Evolutionary conservation across 2,888 invertebrate genomes (phyloP).

Genomic region (Ichneumoninae sp.): DNA sequence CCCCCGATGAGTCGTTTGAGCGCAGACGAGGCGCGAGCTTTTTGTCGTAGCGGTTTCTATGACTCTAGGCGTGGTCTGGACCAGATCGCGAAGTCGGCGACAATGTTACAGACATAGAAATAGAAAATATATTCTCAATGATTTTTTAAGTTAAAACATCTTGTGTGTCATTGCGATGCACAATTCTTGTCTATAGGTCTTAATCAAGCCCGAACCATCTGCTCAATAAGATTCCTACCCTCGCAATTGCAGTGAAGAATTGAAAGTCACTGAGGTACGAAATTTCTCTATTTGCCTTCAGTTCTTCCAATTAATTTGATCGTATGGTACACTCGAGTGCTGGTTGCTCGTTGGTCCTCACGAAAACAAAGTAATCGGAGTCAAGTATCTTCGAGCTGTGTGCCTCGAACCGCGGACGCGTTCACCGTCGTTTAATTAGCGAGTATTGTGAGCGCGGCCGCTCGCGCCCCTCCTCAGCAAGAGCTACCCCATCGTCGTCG

Average conservation of each 20-base stretch:
- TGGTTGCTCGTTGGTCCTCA: constrained; percentile 51
- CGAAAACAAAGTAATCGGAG: constrained; percentile 84
- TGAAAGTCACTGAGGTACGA: constrained; percentile 28
- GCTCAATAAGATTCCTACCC: background rate
- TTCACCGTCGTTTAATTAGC: constrained; percentile 83
- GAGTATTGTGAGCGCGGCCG: constrained; percentile 79
- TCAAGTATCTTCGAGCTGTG: constrained; percentile 75
- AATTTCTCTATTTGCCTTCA: constrained; percentile 58
- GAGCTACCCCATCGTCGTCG: constrained; percentile 33
- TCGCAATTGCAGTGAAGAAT: constrained; percentile 26
- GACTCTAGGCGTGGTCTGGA: constrained; percentile 50
- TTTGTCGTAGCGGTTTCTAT: constrained; percentile 50
- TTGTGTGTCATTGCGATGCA: background rate
- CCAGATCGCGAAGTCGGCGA: background rate
- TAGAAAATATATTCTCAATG: background rate
- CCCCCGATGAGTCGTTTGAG: constrained; percentile 39
- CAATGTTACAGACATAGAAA: background rate
- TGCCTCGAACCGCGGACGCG: constrained; percentile 52
- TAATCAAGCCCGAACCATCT: constrained; percentile 35
- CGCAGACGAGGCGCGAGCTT: constrained; percentile 21
- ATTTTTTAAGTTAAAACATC: background rate
- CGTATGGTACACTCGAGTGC: constrained; percentile 58
- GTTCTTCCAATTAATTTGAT: constrained; percentile 69
- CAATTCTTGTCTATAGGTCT: constrained; percentile 6
- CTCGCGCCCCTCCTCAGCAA: background rate